These are phyloP conservation scores for Hypolimnas misippus DNA, from an alignment of 2,888 invertebrate species.

Conservation along the genomic window DNA sequence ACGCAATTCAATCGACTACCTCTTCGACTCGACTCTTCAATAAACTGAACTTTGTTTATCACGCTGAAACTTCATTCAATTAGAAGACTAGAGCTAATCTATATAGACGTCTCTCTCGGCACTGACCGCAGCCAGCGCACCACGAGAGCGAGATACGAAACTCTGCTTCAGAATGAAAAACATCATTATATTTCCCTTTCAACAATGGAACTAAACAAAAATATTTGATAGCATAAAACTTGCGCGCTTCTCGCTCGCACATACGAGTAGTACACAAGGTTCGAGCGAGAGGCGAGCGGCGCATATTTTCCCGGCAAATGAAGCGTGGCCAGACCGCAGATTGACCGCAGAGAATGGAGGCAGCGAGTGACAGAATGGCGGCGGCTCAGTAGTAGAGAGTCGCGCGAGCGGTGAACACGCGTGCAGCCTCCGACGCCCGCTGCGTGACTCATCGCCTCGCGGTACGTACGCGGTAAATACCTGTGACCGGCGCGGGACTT, in stretches of 20 bases:
- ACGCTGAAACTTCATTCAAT: constrained; percentile 29
- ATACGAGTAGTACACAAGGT: constrained; percentile 36
- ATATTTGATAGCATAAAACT: constrained; percentile 78
- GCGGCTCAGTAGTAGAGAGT: constrained; percentile 77
- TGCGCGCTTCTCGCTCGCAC: constrained; percentile 66
- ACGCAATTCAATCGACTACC: constrained; percentile 30
- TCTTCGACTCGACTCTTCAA: constrained; percentile 14
- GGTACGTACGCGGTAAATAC: constrained; percentile 55
- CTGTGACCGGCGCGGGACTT: constrained; percentile 54
- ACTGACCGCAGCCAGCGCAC: constrained; percentile 52
- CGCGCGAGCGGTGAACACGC: constrained; percentile 74
- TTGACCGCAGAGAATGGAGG: constrained; percentile 84
- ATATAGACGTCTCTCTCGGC: constrained; percentile 59
- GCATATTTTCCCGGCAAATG: constrained; percentile 84
- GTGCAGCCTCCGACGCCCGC: constrained; percentile 52
- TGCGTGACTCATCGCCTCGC: constrained; percentile 46
- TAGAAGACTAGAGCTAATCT: constrained; percentile 22
- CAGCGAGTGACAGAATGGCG: constrained; percentile 84
- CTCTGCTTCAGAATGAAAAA: constrained; percentile 70
- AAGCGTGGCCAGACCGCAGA: constrained; percentile 84
- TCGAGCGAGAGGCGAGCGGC: constrained; percentile 63
- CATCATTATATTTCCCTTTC: constrained; percentile 79
- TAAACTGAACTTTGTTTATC: constrained; percentile 18
- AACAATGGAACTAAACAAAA: constrained; percentile 80
- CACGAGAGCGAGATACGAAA: constrained; percentile 59